Evolutionary conservation across 1,140 invertebrate genomes (phyloP).

Genomic region (Drosophila bifasciata): DNA sequence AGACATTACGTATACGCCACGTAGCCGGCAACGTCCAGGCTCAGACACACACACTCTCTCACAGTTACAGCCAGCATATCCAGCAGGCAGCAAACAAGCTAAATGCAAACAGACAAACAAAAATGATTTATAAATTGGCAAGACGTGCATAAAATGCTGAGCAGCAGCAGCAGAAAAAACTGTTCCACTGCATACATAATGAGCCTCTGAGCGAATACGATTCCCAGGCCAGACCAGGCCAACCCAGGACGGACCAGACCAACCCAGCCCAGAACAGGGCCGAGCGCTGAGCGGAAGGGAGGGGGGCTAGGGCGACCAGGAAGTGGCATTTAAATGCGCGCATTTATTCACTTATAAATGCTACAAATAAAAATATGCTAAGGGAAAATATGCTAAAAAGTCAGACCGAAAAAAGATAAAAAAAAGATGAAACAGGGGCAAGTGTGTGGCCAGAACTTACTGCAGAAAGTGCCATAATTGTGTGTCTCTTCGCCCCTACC

Average conservation of each 20-base stretch:
- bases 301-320: constrained; percentile 30
- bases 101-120: constrained; percentile 81
- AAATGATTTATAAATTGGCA: constrained; percentile 83
- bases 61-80: constrained; percentile 3
- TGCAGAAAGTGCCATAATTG: constrained; percentile 36
- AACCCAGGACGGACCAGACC: constrained; percentile 6
- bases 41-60: constrained; percentile 8
- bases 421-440: constrained; percentile 55
- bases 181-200: constrained; percentile 80
- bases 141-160: constrained; percentile 81
- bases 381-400: constrained; percentile 77
- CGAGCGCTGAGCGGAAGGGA: no score
- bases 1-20: constrained; percentile 74
- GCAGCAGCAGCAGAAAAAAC: constrained; percentile 55
- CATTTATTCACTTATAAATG: constrained; percentile 83
- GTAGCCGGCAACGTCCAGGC: constrained; percentile 62
- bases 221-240: constrained; percentile 22
- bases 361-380: constrained; percentile 80
- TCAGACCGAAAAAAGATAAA: constrained; percentile 36
- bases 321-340: constrained; percentile 80
- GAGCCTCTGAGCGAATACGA: constrained; percentile 50
- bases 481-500: constrained; percentile 26
- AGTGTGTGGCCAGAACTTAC: constrained; percentile 63
- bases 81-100: constrained; percentile 60
- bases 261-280: constrained; percentile 43